A percentile compares a stretch with the other conserved stretches of the same genome.
Evolutionary conservation across 1,140 invertebrate genomes (phyloP).

Genomic region (Leptopilina clavipes): DNA sequence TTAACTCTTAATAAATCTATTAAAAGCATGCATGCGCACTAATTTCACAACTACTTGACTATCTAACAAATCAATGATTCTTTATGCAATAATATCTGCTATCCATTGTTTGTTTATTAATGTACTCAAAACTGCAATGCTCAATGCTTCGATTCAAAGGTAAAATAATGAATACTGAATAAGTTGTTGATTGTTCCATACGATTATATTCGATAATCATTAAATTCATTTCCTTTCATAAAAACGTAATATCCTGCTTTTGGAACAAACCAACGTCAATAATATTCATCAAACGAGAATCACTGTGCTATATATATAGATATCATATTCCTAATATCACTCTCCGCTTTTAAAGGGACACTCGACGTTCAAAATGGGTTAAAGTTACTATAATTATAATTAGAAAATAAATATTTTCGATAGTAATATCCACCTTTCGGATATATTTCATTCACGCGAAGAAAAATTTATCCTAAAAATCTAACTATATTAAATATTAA

Average conservation of each 20-base stretch:
- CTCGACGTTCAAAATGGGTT: background rate
- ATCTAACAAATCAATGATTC: background rate
- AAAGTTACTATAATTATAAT: no score
- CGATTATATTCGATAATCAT: slow-evolving; percentile 56
- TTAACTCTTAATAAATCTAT: background rate
- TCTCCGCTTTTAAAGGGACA: background rate
- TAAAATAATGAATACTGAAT: slow-evolving; percentile 70
- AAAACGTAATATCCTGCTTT: slow-evolving; percentile 68
- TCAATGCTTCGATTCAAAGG: slow-evolving; percentile 6
- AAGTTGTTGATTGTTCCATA: slow-evolving; percentile 65
- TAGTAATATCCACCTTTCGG: no score
- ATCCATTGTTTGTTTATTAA: slow-evolving; percentile 1
- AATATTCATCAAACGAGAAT: background rate
- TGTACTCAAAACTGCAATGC: background rate
- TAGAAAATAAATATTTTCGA: no score
- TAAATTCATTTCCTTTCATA: slow-evolving; percentile 65
- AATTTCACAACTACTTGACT: background rate
- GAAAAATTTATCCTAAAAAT: no score
- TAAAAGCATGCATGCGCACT: background rate
- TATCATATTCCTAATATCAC: background rate
- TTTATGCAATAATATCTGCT: slow-evolving; percentile 1
- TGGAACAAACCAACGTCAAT: slow-evolving; percentile 18
- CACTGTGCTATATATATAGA: background rate
- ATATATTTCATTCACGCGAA: no score
- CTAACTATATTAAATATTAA: no score